Percentiles rank a stretch among this genome's conserved stretches.
phyloP scores from a whole-genome alignment of 2,797 vertebrate genomes.

The Parambassis ranga region DNA sequence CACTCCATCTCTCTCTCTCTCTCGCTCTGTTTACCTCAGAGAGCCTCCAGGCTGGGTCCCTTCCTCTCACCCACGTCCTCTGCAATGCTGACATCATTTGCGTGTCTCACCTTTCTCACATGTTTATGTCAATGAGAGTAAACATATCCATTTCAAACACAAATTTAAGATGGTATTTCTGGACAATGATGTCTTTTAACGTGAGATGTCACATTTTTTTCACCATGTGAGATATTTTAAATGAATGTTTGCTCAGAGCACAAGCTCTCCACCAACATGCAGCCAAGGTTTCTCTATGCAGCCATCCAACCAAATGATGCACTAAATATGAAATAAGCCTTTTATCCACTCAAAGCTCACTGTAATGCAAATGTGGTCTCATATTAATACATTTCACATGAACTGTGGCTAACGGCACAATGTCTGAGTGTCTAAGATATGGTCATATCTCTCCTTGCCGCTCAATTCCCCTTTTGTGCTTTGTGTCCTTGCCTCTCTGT shows the following conservation, averaged over 20 bases:
- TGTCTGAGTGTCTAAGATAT: constrained; percentile 22
- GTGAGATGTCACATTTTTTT: neutral
- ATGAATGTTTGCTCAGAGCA: neutral
- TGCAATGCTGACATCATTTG: constrained; percentile 60
- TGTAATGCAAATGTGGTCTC: constrained; percentile 5
- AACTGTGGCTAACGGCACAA: neutral
- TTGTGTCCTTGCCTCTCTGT: constrained; percentile 10
- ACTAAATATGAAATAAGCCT: neutral
- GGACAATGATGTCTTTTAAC: too few species aligned
- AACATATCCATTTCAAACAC: neutral
- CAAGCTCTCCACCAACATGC: neutral
- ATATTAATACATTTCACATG: constrained; percentile 1
- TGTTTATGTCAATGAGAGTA: constrained; percentile 2
- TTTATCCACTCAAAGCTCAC: neutral
- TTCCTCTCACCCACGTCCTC: constrained; percentile 19
- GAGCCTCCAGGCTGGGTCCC: constrained; percentile 4
- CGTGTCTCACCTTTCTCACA: constrained; percentile 52
- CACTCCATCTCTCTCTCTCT: constrained; percentile 24
- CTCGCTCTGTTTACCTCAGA: constrained; percentile 48
- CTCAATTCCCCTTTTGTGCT: neutral
- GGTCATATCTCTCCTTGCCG: constrained; percentile 14
- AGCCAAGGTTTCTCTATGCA: neutral
- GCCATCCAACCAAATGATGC: neutral
- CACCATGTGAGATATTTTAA: neutral
- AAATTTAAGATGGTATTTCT: neutral